These are phyloP conservation scores for Kryphioiulus occultus DNA, from an alignment of 2,888 invertebrate genomes.

Conservation along the genomic window DNA sequence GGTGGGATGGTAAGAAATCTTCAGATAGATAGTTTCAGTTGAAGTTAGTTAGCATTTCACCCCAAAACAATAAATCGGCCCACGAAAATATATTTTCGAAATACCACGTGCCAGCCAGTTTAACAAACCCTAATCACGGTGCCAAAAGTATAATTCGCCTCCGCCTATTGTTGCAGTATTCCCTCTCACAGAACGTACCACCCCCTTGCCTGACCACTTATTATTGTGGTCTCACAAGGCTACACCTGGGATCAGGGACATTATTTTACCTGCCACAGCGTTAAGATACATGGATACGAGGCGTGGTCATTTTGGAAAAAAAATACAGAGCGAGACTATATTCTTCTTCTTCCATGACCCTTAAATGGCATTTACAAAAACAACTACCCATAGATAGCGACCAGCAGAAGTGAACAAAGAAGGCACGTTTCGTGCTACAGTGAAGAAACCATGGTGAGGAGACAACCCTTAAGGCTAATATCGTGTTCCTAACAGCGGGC, in stretches of 20 bases:
- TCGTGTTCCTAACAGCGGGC: conserved; percentile 4
- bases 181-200: neutral
- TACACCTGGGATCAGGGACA: conserved; percentile 14
- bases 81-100: neutral
- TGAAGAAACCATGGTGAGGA: neutral
- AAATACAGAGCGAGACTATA: neutral
- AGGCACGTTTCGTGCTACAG: neutral
- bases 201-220: neutral
- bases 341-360: neutral
- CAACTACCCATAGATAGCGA: neutral
- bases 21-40: no score
- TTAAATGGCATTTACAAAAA: neutral
- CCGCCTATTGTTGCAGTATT: neutral
- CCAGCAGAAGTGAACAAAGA: neutral
- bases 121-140: conserved; percentile 31
- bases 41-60: neutral
- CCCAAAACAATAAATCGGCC: conserved; percentile 20
- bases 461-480: conserved; percentile 17
- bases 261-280: neutral
- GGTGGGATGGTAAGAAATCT: no score
- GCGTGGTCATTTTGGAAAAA: neutral
- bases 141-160: conserved; percentile 30
- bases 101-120: conserved; percentile 29
- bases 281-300: neutral
- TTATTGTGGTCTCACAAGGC: conserved; percentile 17